Evolutionary conservation across 2,888 invertebrate species (phyloP), one percentile per base, ranked within the genome.

Genomic region (Cosmorhoe ocellata): DNA sequence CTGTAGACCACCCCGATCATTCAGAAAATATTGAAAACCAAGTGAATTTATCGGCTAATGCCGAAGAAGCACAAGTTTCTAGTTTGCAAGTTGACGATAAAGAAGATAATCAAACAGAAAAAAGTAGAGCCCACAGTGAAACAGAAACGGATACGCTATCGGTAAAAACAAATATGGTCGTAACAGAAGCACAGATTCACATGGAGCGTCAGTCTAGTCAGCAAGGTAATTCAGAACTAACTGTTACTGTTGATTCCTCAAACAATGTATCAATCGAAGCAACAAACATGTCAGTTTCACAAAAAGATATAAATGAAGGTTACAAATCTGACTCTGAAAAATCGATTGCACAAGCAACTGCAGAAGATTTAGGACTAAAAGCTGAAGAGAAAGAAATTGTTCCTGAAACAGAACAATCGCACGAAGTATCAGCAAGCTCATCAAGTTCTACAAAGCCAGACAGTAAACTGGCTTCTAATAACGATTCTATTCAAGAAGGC

Each of bases 181-280:
- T 85, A 40, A 91, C 91, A 6, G 91, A 91, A 81, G 91, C 91
- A 14, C 88, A 90, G 76, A 86, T 91, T 56, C 91, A 91, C 50
- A 84, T 89, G 78, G 85, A 91, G 66, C 80, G 85, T 44, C 81
- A 89, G 59, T 79, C 81, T 7, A 81, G 76, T 62, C 74, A 88
- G 61, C 81, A 82, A 44, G 86, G 84, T 10, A 87, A 77, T 67
- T 83, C 89, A 24, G 89, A 89, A 74, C 65, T 90, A 60, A 89
- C 80, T 22, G 82, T 90, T 7, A 88, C 77, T 30, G 71, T 90
- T 31, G 89, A 89, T 74, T 82, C 86, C 10, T 75, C 76, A 38
- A 90, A 90, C 44, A 90, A 88, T 47, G 87, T 90, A 11, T 88
- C 88, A 4, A 86, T 90, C 43, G 85, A 84, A 74, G 73, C 85